Base-by-base conservation (phyloP, 1,140 invertebrate genomes). In the Chelonus insularis region DNA sequence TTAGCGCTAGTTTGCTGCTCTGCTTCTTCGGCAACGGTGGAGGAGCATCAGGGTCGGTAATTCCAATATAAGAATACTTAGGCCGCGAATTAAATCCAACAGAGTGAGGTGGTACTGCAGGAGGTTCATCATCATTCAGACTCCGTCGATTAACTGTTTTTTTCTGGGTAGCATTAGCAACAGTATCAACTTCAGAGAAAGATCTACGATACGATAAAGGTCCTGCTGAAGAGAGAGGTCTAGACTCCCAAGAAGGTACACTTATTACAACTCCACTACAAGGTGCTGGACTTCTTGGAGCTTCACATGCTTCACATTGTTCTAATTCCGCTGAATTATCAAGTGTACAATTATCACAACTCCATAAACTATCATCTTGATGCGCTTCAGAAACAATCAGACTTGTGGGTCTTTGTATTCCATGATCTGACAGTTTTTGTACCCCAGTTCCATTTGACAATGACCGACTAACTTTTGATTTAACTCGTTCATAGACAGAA, bases 221-320 rank as follows among this genome's bases (percentile, higher is more conserved):
- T 68, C 84, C 83, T 68, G 84, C 70, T 68, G 83, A 63, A 64
- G 84, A 71, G 70, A 87, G 50, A 2, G 75, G 65, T 32, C 76
- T 71, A 0, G 78, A 74, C 51, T 82, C 79, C 82, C 82, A 84
- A 4, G 82, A 77, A 4, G 82, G 82, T 37, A 83, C 81, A 9
- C 80, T 82, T 29, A 84, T 84, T 11, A 83, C 81, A n/a, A 84
- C 81, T 11, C 81, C 81, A 50, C 81, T 82, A 21, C 81, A 79
- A 0, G 80, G 78, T 6, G 74, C 82, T 6, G 81, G 77, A 63
- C 81, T 82, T 51, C 82, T 79, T 9, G 86, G 86, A 0, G 86
- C 82, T 66, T 88, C 86, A 65, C 87, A 89, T 0, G 86, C 85
- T 57, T 87, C 86, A 72, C 88, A 89, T 18, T 84, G 77, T 25